Conservation (phyloP, 2,888 invertebrate genomes). For the Drosophila maculinotata region DNA sequence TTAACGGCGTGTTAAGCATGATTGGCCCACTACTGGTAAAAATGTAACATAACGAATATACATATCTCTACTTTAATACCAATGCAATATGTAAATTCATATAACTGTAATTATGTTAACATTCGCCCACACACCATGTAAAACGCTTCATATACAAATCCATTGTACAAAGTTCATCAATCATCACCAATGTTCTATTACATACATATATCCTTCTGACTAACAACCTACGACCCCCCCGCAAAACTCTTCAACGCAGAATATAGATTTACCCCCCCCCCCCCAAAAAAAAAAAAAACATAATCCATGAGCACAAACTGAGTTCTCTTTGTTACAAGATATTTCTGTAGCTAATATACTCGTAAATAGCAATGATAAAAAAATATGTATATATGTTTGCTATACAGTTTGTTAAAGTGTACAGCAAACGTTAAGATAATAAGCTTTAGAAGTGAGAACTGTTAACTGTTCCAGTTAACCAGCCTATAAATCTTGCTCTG, state of each 20-base stretch:
- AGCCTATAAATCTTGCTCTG: conserved; percentile 22
- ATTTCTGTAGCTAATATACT: conserved; percentile 5
- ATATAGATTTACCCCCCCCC: conserved; percentile 27
- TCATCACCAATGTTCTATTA: conserved; percentile 27
- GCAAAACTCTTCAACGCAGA: conserved; percentile 18
- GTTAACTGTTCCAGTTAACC: not conserved
- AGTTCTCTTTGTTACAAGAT: conserved; percentile 9
- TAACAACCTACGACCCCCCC: conserved; percentile 9
- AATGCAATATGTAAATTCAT: conserved; percentile 43
- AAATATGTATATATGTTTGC: conserved; percentile 3
- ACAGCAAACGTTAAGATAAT: conserved; percentile 1
- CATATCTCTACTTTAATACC: conserved; percentile 44
- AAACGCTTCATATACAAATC: conserved; percentile 32
- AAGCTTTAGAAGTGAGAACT: conserved; percentile 6
- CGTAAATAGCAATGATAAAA: not conserved
- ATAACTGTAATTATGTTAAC: conserved; percentile 36
- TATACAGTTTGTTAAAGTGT: conserved; percentile 2
- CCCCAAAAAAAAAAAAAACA: too few relatives aligned
- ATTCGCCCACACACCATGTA: conserved; percentile 36
- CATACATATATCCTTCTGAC: conserved; percentile 22
- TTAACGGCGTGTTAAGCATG: conserved; percentile 83
- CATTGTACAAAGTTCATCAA: conserved; percentile 56
- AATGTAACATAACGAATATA: conserved; percentile 59
- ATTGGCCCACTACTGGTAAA: conserved; percentile 85
- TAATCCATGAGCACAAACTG: conserved; percentile 29